Percentiles rank a stretch among this genome's conserved stretches.
These are phyloP conservation scores for Agonopterix heracliana DNA, from an alignment of 2,888 invertebrate genomes.

Conservation along the genomic window DNA sequence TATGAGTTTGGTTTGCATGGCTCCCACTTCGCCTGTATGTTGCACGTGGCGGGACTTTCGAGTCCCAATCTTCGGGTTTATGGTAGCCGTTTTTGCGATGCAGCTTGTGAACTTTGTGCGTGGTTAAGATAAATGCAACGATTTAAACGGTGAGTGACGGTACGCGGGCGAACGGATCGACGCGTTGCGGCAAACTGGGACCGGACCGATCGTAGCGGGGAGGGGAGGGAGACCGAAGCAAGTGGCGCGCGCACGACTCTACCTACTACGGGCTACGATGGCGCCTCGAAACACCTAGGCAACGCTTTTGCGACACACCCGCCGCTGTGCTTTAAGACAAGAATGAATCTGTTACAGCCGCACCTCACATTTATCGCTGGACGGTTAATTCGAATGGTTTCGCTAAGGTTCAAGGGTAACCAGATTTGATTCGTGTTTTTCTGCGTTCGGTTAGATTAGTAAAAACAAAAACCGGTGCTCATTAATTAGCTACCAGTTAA, in stretches of 20 bases:
- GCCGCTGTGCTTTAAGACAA: conserved; percentile 44
- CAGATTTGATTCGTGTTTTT: conserved; percentile 36
- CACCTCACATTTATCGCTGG: conserved; percentile 38
- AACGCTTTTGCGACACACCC: conserved; percentile 70
- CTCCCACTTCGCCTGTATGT: conserved; percentile 47
- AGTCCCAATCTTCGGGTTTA: conserved; percentile 49
- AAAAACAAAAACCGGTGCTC: conserved; percentile 9
- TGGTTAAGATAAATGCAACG: conserved; percentile 41
- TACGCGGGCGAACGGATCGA: conserved; percentile 65
- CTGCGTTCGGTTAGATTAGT: conserved; percentile 3
- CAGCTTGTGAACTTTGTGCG: conserved; percentile 38
- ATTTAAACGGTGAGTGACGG: conserved; percentile 32
- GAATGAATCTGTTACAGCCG: conserved; percentile 51
- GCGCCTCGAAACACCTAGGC: conserved; percentile 68
- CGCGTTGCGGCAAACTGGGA: conserved; percentile 74
- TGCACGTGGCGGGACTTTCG: conserved; percentile 46
- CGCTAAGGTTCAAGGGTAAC: conserved; percentile 60
- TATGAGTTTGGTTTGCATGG: conserved; percentile 76
- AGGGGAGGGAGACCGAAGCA: conserved; percentile 48
- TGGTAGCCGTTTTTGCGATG: conserved; percentile 50
- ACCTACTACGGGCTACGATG: conserved; percentile 67
- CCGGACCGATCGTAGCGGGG: conserved; percentile 54
- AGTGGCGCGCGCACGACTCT: conserved; percentile 70
- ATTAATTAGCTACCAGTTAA: no score
- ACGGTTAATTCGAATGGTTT: conserved; percentile 36